A percentile compares a stretch with the other conserved stretches of the same genome.
These are phyloP conservation scores for Cosmia pyralina DNA, from an alignment of 2,888 invertebrate species.

Conservation along the genomic window DNA sequence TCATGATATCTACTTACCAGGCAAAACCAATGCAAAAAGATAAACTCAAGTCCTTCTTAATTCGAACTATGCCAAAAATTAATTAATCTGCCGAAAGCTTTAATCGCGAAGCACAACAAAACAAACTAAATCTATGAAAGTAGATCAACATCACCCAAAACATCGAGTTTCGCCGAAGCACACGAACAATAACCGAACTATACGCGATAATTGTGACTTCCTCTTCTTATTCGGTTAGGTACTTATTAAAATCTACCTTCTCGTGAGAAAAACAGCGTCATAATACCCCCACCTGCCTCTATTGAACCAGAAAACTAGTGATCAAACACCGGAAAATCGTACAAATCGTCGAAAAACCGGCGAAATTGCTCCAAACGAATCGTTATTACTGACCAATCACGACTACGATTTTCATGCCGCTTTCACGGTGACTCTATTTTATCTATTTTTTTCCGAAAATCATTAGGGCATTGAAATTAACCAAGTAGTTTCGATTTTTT, in stretches of 20 bases:
- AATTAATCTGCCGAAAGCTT: constrained; percentile 1
- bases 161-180: constrained; percentile 57
- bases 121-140: constrained; percentile 18
- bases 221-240: constrained; percentile 74
- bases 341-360: constrained; percentile 87
- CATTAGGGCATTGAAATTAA: constrained; percentile 87
- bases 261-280: constrained; percentile 85
- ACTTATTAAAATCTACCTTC: constrained; percentile 79
- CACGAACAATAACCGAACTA: constrained; percentile 68
- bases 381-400: constrained; percentile 80
- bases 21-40: not conserved
- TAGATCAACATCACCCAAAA: constrained; percentile 47
- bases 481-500: constrained; percentile 74
- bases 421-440: constrained; percentile 83
- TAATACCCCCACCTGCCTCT: constrained; percentile 83
- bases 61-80: constrained; percentile 6
- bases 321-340: constrained; percentile 88
- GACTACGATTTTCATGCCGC: constrained; percentile 79
- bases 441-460: constrained; percentile 81
- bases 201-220: constrained; percentile 78
- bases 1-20: not conserved
- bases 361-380: constrained; percentile 85
- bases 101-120: constrained; percentile 19
- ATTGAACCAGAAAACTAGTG: constrained; percentile 86
- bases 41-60: not conserved